These are phyloP conservation scores for Pycnomerus fuliginosus DNA, from an alignment of 2,888 invertebrate genomes.

Conservation along the genomic window DNA sequence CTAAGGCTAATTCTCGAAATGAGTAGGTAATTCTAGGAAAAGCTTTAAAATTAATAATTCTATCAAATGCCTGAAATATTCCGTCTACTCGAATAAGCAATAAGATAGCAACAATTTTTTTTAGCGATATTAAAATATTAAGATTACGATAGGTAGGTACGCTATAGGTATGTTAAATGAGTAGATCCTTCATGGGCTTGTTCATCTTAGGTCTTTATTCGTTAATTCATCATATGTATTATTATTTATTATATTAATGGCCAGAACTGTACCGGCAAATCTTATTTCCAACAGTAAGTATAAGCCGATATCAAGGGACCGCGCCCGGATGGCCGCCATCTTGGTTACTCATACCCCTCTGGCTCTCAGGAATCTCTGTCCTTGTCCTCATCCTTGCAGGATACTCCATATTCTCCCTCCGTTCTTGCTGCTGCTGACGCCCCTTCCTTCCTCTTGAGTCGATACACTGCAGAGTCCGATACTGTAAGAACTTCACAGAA, in stretches of 20 bases:
- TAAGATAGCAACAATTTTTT: too few species aligned
- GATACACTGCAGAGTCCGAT: constrained; percentile 50
- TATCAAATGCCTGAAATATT: too few species aligned
- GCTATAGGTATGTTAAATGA: too few species aligned
- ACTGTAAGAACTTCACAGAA: constrained; percentile 48
- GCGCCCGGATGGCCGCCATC: constrained; percentile 50
- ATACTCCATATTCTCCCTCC: constrained; percentile 27
- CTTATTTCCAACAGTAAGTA: constrained; percentile 53
- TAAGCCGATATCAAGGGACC: constrained; percentile 52
- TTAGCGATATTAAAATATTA: too few species aligned
- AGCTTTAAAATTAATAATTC: too few species aligned
- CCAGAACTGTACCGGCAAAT: constrained; percentile 52
- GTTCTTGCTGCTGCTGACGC: constrained; percentile 23
- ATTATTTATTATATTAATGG: constrained; percentile 54
- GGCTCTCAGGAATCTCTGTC: constrained; percentile 38
- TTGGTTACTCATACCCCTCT: constrained; percentile 44
- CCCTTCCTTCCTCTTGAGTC: constrained; percentile 50
- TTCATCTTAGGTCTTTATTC: too few species aligned
- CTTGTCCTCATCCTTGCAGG: constrained; percentile 36
- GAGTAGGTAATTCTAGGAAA: too few species aligned
- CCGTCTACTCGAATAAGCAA: too few species aligned
- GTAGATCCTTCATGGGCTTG: too few species aligned
- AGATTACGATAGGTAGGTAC: too few species aligned
- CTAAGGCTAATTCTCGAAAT: too few species aligned
- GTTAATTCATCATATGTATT: too few species aligned